Evolutionary conservation across 2,888 invertebrate species (phyloP).

Genomic region (Agapostemon virescens): DNA sequence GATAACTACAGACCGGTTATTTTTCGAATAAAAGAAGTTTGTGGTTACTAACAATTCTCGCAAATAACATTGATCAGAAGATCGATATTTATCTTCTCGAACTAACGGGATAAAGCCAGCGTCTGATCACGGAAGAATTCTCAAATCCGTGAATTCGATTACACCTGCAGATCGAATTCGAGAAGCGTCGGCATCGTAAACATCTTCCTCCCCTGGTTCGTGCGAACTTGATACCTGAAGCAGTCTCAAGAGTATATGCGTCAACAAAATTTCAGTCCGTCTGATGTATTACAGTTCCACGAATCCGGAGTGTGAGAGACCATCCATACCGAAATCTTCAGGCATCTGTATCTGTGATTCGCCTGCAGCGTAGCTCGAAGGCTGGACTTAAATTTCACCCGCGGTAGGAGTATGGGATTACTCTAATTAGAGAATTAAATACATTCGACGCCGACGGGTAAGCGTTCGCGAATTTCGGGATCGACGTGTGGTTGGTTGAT

Average conservation of each 20-base stretch:
- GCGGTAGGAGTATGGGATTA: not conserved
- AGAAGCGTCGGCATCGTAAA: not conserved
- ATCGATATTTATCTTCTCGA: too few species aligned
- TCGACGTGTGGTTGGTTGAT: not conserved
- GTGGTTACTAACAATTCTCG: too few species aligned
- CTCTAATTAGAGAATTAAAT: conserved; percentile 60
- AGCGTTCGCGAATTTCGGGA: not conserved
- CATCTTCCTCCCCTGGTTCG: not conserved
- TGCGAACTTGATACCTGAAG: not conserved
- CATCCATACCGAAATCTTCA: conserved; percentile 25
- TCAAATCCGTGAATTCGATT: not conserved
- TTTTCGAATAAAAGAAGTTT: too few species aligned
- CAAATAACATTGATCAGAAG: too few species aligned
- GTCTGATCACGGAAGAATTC: not conserved
- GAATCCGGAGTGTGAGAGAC: conserved; percentile 12
- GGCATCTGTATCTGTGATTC: not conserved
- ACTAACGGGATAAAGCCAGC: not conserved
- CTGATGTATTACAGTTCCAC: conserved; percentile 1
- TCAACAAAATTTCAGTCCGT: conserved; percentile 3
- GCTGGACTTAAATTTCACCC: conserved; percentile 30
- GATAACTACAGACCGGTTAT: too few species aligned
- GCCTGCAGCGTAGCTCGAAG: not conserved
- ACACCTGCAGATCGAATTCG: not conserved
- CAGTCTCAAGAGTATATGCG: not conserved
- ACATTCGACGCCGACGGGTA: not conserved